Base-by-base conservation (phyloP, 2,113 vertebrate genomes). In the Rhegmatorhina hoffmannsi region DNA sequence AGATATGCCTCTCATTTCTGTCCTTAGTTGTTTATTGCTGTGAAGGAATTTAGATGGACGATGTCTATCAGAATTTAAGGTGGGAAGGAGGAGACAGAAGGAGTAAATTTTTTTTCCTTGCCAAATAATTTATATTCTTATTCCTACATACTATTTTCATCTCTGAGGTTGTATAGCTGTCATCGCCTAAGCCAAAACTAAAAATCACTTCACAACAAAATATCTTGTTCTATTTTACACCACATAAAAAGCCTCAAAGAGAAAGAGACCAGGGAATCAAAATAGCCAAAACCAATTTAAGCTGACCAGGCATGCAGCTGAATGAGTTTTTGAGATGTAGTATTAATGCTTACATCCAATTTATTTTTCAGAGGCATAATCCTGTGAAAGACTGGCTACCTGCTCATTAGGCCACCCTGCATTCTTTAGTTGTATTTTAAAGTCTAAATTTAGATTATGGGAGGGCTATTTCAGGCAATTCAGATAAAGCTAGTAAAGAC, bases 301-400 rank as follows among this genome's bases (percentile, higher is more conserved):
- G 26, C 25, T 91, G 60, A 72, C 31, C 13, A 70, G 72, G 55
- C 23, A 38, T 82, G 47, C 52, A 62, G 33, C 11, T 87, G 74
- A 91, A 78, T 84, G 60, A 77, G 70, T 40, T 87, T 96, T 85
- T 87, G 50, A 77, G 34, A 70, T 52, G 24, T 4, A 5, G 13
- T 84, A 79, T 69, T 68, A 86, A n/a, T 40, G 47, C 31, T 90
- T 36, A 19, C 52, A 21, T 8, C 18, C 33, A 84, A 78, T 94
- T 94, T 87, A 50, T 62, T 93, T 94, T 96, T 93, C 67, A 75
- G 87, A 88, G 58, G 12, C 17, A 64, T 59, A 69, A 60, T 67
- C n/a, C 38, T 75, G 36, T 75, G 60, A 33, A 94, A 64, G 59
- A 34, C 63, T 79, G 49, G 33, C 47, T 81, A 90, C n/a, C n/a